Evolutionary conservation across 2,113 vertebrate genomes (phyloP).

Genomic region (Calidris pygmaea): DNA sequence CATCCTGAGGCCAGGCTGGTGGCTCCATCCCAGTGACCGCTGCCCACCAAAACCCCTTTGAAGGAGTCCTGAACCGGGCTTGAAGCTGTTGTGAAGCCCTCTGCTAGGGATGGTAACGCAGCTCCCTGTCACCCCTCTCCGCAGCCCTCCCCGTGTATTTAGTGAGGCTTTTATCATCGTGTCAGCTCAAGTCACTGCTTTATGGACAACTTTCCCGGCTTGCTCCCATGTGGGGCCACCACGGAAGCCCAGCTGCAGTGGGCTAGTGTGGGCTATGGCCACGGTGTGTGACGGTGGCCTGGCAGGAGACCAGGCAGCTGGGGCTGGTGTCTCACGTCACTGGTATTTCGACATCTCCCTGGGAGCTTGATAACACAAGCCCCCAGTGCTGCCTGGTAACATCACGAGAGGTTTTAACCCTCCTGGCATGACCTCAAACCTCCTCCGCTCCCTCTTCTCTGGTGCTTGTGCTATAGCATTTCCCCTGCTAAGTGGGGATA

Average conservation of each 20-base stretch:
- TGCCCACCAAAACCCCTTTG: background rate
- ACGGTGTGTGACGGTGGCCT: fast-evolving
- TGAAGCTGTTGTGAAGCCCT: background rate
- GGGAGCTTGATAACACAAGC: background rate
- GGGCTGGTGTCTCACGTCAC: background rate
- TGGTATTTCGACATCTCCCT: background rate
- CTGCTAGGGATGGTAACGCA: background rate
- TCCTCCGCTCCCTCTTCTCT: background rate
- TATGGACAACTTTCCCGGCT: background rate
- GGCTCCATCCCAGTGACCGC: background rate
- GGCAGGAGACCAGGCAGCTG: background rate
- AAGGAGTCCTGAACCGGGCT: fast-evolving
- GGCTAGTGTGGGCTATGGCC: background rate
- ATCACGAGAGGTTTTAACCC: background rate
- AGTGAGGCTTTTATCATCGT: background rate
- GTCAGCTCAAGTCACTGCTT: background rate
- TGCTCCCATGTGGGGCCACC: background rate
- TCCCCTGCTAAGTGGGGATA: conserved; percentile 35
- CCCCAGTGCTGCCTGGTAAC: background rate
- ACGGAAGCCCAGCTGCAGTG: fast-evolving
- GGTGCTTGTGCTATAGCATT: background rate
- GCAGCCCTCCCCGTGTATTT: fast-evolving
- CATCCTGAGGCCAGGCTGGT: background rate
- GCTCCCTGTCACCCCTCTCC: background rate
- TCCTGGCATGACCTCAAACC: background rate